Percentiles rank a stretch among this genome's conserved stretches.
These are phyloP conservation scores for Disparrhopalites patrizii DNA, from an alignment of 2,888 invertebrate genomes.

Conservation along the genomic window DNA sequence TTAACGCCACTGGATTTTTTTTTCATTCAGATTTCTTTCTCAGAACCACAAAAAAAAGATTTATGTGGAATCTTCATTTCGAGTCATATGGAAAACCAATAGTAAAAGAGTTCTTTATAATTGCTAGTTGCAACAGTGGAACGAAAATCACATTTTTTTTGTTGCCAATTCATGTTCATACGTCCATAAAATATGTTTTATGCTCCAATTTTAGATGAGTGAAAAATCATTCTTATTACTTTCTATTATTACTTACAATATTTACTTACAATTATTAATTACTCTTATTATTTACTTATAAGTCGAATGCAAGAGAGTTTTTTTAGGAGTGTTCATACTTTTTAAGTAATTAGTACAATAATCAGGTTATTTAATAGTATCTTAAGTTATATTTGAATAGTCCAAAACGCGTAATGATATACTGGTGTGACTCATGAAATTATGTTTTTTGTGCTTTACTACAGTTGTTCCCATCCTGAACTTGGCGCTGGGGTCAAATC, in stretches of 20 bases:
- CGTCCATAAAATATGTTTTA: background rate
- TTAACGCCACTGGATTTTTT: constrained; percentile 1
- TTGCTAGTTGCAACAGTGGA: no score
- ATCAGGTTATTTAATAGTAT: background rate
- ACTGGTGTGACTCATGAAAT: background rate
- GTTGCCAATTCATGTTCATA: no score
- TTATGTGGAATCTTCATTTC: no score
- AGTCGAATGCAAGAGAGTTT: background rate
- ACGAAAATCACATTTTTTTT: no score
- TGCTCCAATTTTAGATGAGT: background rate
- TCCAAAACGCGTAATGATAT: background rate
- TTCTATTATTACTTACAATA: background rate
- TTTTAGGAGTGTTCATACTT: background rate
- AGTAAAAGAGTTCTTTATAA: no score
- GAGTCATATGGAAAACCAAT: no score
- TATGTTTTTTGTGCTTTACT: constrained; percentile 16
- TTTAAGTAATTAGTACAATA: background rate
- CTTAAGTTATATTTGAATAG: no score
- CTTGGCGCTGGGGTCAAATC: constrained; percentile 67
- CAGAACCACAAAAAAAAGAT: no score
- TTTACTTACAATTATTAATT: background rate
- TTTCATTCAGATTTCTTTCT: background rate
- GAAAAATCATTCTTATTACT: background rate
- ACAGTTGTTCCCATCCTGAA: constrained; percentile 67
- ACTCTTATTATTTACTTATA: background rate